Percentiles rank a stretch among this genome's conserved stretches.
Conservation (phyloP, 2,888 invertebrate species). For the Cerastoderma edule region DNA sequence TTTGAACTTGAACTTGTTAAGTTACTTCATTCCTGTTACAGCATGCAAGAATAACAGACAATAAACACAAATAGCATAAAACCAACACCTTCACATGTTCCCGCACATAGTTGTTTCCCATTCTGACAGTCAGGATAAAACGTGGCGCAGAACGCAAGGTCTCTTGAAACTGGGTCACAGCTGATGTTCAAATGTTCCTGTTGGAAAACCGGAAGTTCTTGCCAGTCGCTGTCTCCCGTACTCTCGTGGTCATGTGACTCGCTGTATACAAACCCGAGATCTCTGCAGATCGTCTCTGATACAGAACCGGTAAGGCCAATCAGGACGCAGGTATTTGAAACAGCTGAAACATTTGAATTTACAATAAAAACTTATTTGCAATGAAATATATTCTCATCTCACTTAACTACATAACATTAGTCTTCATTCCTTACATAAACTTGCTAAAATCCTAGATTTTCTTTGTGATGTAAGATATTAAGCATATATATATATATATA, state of each 20-base stretch:
- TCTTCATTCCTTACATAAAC: too few relatives aligned
- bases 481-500: too few relatives aligned
- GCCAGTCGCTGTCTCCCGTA: not conserved
- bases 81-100: not conserved
- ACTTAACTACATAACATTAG: not conserved
- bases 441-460: too few relatives aligned
- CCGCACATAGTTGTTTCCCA: not conserved
- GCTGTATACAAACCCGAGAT: not conserved
- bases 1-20: too few relatives aligned
- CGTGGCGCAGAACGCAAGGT: not conserved
- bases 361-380: not conserved
- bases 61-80: too few relatives aligned
- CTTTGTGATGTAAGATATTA: too few relatives aligned
- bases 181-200: not conserved
- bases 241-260: not conserved
- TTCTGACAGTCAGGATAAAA: not conserved
- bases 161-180: conserved; percentile 6
- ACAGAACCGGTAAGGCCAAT: not conserved
- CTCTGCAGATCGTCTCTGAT: not conserved
- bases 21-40: too few relatives aligned
- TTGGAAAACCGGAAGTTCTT: not conserved
- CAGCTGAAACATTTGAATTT: not conserved
- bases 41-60: too few relatives aligned
- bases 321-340: not conserved
- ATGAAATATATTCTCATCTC: not conserved